A percentile compares a stretch with the other conserved stretches of the same genome.
Conservation (phyloP, 2,113 vertebrate genomes). For the Engystomops pustulosus region DNA sequence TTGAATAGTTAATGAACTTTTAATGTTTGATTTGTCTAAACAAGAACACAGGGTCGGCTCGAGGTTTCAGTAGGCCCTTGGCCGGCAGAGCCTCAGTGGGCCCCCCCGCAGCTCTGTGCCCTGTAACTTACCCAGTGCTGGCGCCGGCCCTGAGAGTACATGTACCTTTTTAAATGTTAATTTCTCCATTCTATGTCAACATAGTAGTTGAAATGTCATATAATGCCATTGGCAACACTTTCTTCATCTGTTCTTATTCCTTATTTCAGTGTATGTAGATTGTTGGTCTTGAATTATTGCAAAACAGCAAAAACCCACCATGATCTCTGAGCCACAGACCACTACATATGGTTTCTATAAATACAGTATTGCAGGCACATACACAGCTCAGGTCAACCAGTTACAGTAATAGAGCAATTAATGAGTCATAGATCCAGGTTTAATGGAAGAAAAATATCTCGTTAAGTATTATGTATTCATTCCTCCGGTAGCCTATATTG, state of each 20-base stretch:
- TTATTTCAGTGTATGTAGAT: background rate
- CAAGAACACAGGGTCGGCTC: too few relatives aligned
- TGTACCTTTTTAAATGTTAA: too few relatives aligned
- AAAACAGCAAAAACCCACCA: background rate
- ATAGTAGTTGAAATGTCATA: too few relatives aligned
- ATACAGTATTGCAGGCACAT: background rate
- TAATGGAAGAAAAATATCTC: background rate
- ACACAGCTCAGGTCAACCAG: background rate
- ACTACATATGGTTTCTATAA: background rate
- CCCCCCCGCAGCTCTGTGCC: too few relatives aligned
- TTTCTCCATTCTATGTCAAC: too few relatives aligned
- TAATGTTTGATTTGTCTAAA: too few relatives aligned
- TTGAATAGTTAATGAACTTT: too few relatives aligned
- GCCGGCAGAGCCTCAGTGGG: too few relatives aligned
- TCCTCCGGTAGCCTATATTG: slow-evolving; percentile 3
- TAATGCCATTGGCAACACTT: too few relatives aligned
- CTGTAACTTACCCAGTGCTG: too few relatives aligned
- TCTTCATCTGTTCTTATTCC: background rate
- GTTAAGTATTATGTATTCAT: background rate
- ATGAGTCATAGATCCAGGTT: slow-evolving; percentile 3
- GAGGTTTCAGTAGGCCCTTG: too few relatives aligned
- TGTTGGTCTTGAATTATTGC: background rate
- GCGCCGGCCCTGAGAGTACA: too few relatives aligned
- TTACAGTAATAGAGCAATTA: background rate
- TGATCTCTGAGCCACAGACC: background rate